These are phyloP conservation scores for Liopterus haemorrhoidalis DNA, from an alignment of 2,888 invertebrate genomes.

Conservation along the genomic window DNA sequence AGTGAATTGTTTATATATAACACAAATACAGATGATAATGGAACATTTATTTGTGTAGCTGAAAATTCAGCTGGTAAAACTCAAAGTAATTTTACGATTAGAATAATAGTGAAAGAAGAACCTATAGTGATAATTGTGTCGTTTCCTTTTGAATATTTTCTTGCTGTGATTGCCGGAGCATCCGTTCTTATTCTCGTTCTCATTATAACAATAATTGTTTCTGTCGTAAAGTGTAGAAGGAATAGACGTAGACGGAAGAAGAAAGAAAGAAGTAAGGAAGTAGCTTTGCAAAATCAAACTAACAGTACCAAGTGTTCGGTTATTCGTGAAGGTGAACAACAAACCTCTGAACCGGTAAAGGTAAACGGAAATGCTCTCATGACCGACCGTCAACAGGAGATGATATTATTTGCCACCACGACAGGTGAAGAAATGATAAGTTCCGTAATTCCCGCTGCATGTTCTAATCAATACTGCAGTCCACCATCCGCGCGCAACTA, in stretches of 20 bases:
- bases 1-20: conserved; percentile 75
- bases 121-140: conserved; percentile 57
- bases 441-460: conserved; percentile 36
- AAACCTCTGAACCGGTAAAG: conserved; percentile 33
- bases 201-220: conserved; percentile 60
- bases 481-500: conserved; percentile 52
- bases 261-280: conserved; percentile 52
- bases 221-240: conserved; percentile 50
- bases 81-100: conserved; percentile 74
- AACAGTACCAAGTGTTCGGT: conserved; percentile 28
- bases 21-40: conserved; percentile 73
- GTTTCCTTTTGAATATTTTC: conserved; percentile 64
- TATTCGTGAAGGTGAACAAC: conserved; percentile 32
- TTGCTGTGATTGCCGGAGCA: conserved; percentile 62
- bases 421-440: conserved; percentile 38
- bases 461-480: conserved; percentile 51
- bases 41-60: conserved; percentile 78
- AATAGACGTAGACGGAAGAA: conserved; percentile 44
- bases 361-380: conserved; percentile 51
- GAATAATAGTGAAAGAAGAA: conserved; percentile 67
- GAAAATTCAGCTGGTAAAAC: conserved; percentile 78
- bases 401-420: conserved; percentile 50
- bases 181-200: conserved; percentile 60
- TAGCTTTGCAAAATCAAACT: conserved; percentile 52
- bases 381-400: conserved; percentile 53